Conservation (phyloP, 2,888 invertebrate genomes). For the Lasioglossum vierecki region DNA sequence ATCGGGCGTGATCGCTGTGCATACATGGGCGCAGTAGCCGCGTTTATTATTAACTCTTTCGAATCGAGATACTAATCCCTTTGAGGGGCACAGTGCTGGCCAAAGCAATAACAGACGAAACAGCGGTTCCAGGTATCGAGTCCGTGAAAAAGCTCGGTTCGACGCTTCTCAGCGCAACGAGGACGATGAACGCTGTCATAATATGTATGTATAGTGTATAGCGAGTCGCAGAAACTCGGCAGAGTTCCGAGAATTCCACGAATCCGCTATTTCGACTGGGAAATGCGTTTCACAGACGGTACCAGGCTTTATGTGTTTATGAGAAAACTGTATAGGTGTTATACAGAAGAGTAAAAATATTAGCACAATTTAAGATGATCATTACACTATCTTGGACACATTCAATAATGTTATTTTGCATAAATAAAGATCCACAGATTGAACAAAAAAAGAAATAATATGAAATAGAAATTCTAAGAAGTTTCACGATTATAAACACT, state of each 20-base stretch:
- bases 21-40: neutral
- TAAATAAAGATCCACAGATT: too few species aligned
- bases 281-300: neutral
- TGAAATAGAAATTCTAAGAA: too few species aligned
- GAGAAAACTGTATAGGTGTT: too few species aligned
- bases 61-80: conserved; percentile 65
- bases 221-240: conserved; percentile 15
- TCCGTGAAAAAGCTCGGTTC: conserved; percentile 48
- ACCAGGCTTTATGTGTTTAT: too few species aligned
- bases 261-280: conserved; percentile 28
- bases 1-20: neutral
- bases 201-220: conserved; percentile 32
- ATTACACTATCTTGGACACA: too few species aligned
- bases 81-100: conserved; percentile 67
- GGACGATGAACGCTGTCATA: conserved; percentile 55
- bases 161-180: conserved; percentile 37
- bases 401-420: too few species aligned
- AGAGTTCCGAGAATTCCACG: conserved; percentile 34
- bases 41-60: conserved; percentile 72
- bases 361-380: too few species aligned
- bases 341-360: too few species aligned
- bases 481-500: too few species aligned
- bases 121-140: conserved; percentile 78
- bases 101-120: conserved; percentile 75
- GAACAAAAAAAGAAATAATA: too few species aligned